Conservation (phyloP, 2,113 vertebrate genomes). For the Bufo bufo region DNA sequence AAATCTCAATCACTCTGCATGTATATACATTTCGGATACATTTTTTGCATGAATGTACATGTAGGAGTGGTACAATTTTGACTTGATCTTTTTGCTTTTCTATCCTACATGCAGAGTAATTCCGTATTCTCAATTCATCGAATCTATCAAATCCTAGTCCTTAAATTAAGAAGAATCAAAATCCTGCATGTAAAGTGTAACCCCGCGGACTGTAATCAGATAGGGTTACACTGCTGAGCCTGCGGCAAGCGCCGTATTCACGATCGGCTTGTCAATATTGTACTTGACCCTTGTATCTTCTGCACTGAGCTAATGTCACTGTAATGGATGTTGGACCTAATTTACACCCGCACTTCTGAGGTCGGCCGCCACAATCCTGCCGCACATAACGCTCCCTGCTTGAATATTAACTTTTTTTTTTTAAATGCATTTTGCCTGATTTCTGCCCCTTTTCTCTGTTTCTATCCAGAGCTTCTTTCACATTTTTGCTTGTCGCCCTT, state of each 20-base stretch:
- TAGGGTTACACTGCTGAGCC: not conserved
- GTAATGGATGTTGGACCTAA: not conserved
- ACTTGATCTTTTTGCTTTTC: constrained; percentile 67
- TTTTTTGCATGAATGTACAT: constrained; percentile 79
- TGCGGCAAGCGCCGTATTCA: constrained; percentile 27
- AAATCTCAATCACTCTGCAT: constrained; percentile 77
- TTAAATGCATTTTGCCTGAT: too few species aligned
- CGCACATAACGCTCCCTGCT: not conserved
- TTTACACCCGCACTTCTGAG: not conserved
- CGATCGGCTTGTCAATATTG: constrained; percentile 81
- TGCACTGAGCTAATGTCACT: constrained; percentile 64
- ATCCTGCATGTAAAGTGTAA: constrained; percentile 30
- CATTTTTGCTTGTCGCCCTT: not conserved
- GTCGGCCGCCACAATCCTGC: not conserved
- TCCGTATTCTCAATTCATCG: not conserved
- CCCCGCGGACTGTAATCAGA: not conserved
- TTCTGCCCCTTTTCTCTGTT: not conserved
- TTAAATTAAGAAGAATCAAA: not conserved
- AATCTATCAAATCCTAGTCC: not conserved
- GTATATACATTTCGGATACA: constrained; percentile 73
- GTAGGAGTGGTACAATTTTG: constrained; percentile 82
- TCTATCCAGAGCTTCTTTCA: not conserved
- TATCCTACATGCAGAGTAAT: constrained; percentile 31
- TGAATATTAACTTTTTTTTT: not conserved
- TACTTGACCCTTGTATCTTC: constrained; percentile 81